Evolutionary conservation across 2,113 vertebrate species (phyloP), one percentile per base, ranked within the genome.

Genomic region (Thamnophis sirtalis): DNA sequence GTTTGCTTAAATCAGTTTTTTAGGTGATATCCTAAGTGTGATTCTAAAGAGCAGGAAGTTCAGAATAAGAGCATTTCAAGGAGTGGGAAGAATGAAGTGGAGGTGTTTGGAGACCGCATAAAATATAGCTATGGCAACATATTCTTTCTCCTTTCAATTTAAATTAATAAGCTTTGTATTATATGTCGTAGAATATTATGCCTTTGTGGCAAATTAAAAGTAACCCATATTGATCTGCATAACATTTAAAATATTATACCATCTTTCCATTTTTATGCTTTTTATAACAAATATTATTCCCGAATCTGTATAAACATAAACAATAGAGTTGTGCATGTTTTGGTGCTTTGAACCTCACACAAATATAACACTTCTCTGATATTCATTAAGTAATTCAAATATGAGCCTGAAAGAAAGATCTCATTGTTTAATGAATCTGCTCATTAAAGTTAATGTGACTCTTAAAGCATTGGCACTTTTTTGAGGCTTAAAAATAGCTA

Each of bases 91-190:
- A 87, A 90, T 48, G 87, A 91, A 93, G 55, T 91, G 95, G 92
- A 95, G 95, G 94, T 96, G 93, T 94, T 93, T 96, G 91, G 90
- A 97, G 95, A 95, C 94, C 95, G 94, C 87, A 91, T 84, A 28
- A 95, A 94, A 93, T 94, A 96, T 95, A 96, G 94, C 93, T 96
- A 92, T 94, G 95, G 94, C 93, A 96, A 95, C 49, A 38, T 33
- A 48, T 58, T 60, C 90, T n/a, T 15, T 86, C 92, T 84, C 93
- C 86, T 96, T 88, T 93, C 55, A 87, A 89, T 22, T 94, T 93
- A 95, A 95, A 95, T 95, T 91, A 92, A 91, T 96, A 88, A 26
- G 93, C 89, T 68, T 50, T 94, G 43, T 49, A 54, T 38, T 93
- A 21, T 54, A 54, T 94, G 84, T 88, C 13, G 4, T 84, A 85